These are phyloP conservation scores for Eurois occulta DNA, from an alignment of 2,888 invertebrate genomes.

Conservation along the genomic window DNA sequence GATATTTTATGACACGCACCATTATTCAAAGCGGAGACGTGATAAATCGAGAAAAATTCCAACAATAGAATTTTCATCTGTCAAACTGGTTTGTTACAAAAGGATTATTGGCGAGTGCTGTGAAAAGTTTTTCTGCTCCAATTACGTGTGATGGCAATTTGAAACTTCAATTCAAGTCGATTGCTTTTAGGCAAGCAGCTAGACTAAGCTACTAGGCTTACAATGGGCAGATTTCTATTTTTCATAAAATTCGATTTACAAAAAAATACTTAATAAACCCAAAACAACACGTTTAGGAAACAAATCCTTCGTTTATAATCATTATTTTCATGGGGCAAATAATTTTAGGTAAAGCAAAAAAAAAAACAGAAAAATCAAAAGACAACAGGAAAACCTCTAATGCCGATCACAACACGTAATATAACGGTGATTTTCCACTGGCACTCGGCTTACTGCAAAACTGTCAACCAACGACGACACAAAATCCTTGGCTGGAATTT, in stretches of 20 bases:
- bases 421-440: constrained; percentile 65
- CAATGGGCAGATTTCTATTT: background rate
- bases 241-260: too few species aligned
- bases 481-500: constrained; percentile 73
- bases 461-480: constrained; percentile 74
- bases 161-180: constrained; percentile 22
- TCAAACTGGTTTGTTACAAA: constrained; percentile 82
- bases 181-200: background rate
- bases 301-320: background rate
- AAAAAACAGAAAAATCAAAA: background rate
- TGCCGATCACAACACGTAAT: constrained; percentile 68
- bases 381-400: constrained; percentile 3
- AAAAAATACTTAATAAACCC: background rate
- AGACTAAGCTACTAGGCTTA: background rate
- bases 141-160: constrained; percentile 69
- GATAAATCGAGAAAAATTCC: constrained; percentile 69
- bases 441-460: constrained; percentile 75
- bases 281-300: background rate
- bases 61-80: constrained; percentile 78
- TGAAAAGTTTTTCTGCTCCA: constrained; percentile 67
- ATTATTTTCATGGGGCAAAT: background rate
- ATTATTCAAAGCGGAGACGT: constrained; percentile 64
- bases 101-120: constrained; percentile 78
- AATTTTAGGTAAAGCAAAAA: background rate
- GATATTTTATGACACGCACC: constrained; percentile 48